These are phyloP conservation scores for Drosophila watanabei DNA, from an alignment of 1,140 invertebrate genomes.

Conservation along the genomic window DNA sequence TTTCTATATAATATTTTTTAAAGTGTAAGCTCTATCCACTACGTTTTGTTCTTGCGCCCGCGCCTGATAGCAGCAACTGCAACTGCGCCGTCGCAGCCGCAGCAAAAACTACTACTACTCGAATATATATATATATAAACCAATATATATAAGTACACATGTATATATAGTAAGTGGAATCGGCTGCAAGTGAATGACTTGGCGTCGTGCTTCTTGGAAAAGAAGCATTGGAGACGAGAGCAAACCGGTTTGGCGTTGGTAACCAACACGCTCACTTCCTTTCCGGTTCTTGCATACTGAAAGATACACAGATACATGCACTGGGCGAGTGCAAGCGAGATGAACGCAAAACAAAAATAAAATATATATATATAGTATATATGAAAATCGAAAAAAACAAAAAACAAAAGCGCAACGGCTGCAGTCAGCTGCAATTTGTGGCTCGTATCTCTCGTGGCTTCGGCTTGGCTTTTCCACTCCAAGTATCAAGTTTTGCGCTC, in stretches of 20 bases:
- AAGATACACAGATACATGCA: constrained; percentile 11
- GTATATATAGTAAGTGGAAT: constrained; percentile 56
- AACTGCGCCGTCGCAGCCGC: constrained; percentile 18
- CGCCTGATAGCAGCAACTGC: constrained; percentile 45
- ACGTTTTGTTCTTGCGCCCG: constrained; percentile 65
- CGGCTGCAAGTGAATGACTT: constrained; percentile 80
- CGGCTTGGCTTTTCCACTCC: constrained; percentile 26
- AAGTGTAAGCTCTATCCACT: constrained; percentile 27
- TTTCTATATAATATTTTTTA: not conserved
- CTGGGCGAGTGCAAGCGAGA: constrained; percentile 32
- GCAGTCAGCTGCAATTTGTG: constrained; percentile 78
- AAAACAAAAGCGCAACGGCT: constrained; percentile 30
- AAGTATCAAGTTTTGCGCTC: constrained; percentile 71
- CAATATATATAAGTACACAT: not conserved
- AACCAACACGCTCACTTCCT: constrained; percentile 82
- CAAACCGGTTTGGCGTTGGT: constrained; percentile 66
- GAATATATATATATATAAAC: not conserved
- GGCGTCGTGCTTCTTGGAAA: constrained; percentile 72
- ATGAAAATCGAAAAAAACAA: constrained; percentile 4
- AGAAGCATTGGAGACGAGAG: constrained; percentile 61
- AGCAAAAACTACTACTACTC: constrained; percentile 16
- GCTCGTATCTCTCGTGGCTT: constrained; percentile 25
- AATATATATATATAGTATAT: constrained; percentile 3
- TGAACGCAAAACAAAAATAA: constrained; percentile 41
- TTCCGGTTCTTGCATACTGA: constrained; percentile 72